Percentiles rank a stretch among this genome's conserved stretches.
Evolutionary conservation across 2,797 vertebrate species (phyloP).

Genomic region (Neopelma chrysocephalum): DNA sequence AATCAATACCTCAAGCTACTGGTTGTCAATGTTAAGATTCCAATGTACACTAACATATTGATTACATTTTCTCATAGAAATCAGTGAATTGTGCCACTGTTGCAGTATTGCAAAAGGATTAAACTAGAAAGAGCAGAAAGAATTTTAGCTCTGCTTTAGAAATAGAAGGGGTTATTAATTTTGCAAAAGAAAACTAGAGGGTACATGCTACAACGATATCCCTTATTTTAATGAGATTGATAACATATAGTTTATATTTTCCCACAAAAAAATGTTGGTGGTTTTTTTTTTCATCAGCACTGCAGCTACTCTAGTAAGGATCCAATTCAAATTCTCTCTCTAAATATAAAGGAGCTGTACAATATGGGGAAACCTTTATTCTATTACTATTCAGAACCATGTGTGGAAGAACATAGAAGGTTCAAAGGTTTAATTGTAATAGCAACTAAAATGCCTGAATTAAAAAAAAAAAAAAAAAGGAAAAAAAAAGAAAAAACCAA

Average conservation of each 20-base stretch:
- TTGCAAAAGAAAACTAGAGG: neutral
- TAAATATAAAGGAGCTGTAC: neutral
- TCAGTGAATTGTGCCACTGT: neutral
- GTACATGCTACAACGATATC: neutral
- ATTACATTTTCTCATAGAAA: slow-evolving; percentile 25
- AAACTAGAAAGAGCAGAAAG: neutral
- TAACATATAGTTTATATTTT: neutral
- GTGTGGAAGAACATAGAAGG: neutral
- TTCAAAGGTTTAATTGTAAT: slow-evolving; percentile 37
- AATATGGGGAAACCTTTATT: neutral
- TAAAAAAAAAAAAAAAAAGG: neutral
- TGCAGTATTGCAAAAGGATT: neutral
- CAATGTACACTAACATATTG: neutral
- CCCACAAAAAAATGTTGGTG: neutral
- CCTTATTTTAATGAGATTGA: neutral
- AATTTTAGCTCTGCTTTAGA: neutral
- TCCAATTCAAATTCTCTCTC: neutral
- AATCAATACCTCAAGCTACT: slow-evolving; percentile 19
- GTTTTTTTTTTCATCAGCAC: neutral
- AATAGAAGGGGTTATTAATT: neutral
- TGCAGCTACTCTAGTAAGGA: neutral
- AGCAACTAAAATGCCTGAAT: slow-evolving; percentile 1
- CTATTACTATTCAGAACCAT: slow-evolving; percentile 10
- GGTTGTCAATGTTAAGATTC: slow-evolving; percentile 30
- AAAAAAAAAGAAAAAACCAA: neutral